Conservation (phyloP, 2,797 vertebrate species). For the Leuciscus waleckii region DNA sequence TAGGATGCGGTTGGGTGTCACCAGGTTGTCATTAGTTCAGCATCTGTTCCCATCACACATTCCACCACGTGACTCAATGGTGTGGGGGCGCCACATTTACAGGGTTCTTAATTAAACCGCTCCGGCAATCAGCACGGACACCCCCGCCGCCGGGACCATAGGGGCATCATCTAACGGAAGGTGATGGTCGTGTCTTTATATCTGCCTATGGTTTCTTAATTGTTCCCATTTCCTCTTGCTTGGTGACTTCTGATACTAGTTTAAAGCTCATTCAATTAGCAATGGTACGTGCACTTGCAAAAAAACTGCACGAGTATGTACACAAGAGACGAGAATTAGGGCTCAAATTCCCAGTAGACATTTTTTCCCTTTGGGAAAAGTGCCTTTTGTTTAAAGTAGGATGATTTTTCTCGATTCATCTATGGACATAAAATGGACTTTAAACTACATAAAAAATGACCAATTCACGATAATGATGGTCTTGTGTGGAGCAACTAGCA, state of each 20-base stretch:
- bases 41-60: constrained; percentile 89
- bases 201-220: constrained; percentile 39
- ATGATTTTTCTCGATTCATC: constrained; percentile 53
- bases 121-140: constrained; percentile 86
- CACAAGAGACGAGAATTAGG: constrained; percentile 16
- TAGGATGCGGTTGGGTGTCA: constrained; percentile 83
- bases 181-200: constrained; percentile 36
- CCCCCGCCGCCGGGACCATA: constrained; percentile 67
- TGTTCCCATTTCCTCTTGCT: constrained; percentile 27
- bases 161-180: constrained; percentile 32
- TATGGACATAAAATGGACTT: constrained; percentile 36
- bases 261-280: constrained; percentile 41
- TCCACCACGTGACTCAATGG: constrained; percentile 83
- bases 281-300: constrained; percentile 24
- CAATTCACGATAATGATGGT: constrained; percentile 8
- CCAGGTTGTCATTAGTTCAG: constrained; percentile 88
- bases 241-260: constrained; percentile 39
- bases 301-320: constrained; percentile 18
- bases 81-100: constrained; percentile 80
- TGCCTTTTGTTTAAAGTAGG: constrained; percentile 47
- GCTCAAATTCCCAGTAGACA: constrained; percentile 39
- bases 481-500: constrained; percentile 8
- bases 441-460: constrained; percentile 26
- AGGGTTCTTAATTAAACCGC: constrained; percentile 89
- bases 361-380: constrained; percentile 33